Base-by-base conservation (phyloP, 2,797 vertebrate genomes). In the Parambassis ranga region DNA sequence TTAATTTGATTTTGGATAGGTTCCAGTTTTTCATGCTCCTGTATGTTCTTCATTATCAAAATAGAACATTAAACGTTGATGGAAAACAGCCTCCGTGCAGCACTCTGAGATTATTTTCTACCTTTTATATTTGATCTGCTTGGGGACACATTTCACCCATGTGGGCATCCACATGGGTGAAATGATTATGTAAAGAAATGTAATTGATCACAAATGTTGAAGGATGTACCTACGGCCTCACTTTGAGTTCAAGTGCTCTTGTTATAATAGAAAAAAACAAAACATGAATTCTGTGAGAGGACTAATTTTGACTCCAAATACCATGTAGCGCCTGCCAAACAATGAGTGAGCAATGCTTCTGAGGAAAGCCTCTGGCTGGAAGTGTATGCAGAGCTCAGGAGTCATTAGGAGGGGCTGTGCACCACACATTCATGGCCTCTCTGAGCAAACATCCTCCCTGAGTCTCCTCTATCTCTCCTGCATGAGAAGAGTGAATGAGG, bases 181-280 rank as follows among this genome's bases (percentile, higher is more conserved):
- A 39, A 42, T 70, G 42, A 35, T 65, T 56, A 70, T 75, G 82
- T 61, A 31, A 24, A 39, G 41, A 51, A 69, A 69, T 38, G n/a
- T 44, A 76, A 73, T 70, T 71, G 28, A 75, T 55, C 53, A 58
- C 65, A 81, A 79, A 71, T 77, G 64, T 77, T 89, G 83, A 87
- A 87, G 77, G 89, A 90, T 74, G 81, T 80, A 85, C 52, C 77
- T 87, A 87, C 61, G 87, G 80, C 71, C 75, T 79, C 62, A 56
- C 79, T 85, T 92, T 50, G 83, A 76, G 63, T 85, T 77, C 88
- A 93, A 85, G 84, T 91, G 89, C 78, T 91, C 62, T 59, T 48
- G 78, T 80, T 90, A 59, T 39, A 50, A 58, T 75, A 47, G n/a
- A 43, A 36, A 15, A 36, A 55, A 46, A 63, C 43, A 50, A 60